Evolutionary conservation across 2,888 invertebrate genomes (phyloP).

Genomic region (Eupithecia subumbrata): DNA sequence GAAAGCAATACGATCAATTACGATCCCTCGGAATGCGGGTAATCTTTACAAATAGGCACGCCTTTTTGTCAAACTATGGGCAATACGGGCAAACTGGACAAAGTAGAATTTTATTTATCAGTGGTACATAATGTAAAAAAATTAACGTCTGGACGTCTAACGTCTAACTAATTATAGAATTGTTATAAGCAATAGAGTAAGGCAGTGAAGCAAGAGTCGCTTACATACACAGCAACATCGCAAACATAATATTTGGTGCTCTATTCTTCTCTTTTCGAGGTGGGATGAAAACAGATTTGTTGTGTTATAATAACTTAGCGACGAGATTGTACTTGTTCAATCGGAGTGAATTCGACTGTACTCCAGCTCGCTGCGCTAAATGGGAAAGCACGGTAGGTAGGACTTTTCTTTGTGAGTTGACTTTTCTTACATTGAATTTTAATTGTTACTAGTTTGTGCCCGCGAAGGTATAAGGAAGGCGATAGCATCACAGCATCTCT

Average conservation of each 20-base stretch:
- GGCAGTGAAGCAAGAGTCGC: not conserved
- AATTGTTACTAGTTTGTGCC: not conserved
- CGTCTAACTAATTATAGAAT: not conserved
- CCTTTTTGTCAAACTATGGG: constrained; percentile 36
- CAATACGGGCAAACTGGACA: constrained; percentile 32
- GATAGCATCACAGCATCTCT: too few relatives aligned
- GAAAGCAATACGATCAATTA: constrained; percentile 33
- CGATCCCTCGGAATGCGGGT: constrained; percentile 35
- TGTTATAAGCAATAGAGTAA: not conserved
- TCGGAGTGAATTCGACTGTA: constrained; percentile 1
- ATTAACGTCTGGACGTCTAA: not conserved
- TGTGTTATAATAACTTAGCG: constrained; percentile 19
- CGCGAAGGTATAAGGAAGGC: too few relatives aligned
- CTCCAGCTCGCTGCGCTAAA: constrained; percentile 5
- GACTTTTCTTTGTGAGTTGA: constrained; percentile 8
- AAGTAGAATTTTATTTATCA: constrained; percentile 15
- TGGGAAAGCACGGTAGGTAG: not conserved
- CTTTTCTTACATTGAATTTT: not conserved
- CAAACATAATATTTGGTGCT: too few relatives aligned
- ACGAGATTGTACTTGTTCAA: constrained; percentile 9
- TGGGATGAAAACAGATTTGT: too few relatives aligned
- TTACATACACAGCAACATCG: too few relatives aligned
- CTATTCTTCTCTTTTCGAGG: too few relatives aligned
- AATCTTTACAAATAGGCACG: constrained; percentile 43
- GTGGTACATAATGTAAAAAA: not conserved